A percentile compares a stretch with the other conserved stretches of the same genome.
Evolutionary conservation across 2,888 invertebrate genomes (phyloP).

Genomic region (Lepidocyrtoides sp.): DNA sequence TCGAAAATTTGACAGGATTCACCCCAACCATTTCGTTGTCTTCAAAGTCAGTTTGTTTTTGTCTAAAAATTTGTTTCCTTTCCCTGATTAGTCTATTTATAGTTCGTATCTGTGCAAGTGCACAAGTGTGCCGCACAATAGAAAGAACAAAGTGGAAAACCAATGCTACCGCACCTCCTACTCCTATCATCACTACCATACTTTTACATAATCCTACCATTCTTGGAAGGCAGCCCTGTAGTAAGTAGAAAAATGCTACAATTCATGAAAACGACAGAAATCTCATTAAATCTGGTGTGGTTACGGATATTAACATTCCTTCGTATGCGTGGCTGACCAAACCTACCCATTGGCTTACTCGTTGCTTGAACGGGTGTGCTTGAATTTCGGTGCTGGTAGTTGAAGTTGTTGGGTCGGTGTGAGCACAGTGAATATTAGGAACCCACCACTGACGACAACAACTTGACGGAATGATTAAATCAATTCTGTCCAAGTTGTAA

Average conservation of each 20-base stretch:
- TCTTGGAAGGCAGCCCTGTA: constrained; percentile 70
- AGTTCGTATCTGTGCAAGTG: constrained; percentile 30
- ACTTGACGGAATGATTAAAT: constrained; percentile 67
- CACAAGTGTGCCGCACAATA: constrained; percentile 26
- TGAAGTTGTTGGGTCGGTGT: constrained; percentile 53
- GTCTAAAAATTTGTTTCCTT: constrained; percentile 49
- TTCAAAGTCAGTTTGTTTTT: constrained; percentile 32
- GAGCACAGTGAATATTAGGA: constrained; percentile 73
- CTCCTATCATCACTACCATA: constrained; percentile 60
- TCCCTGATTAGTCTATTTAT: constrained; percentile 56
- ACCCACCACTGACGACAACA: constrained; percentile 80
- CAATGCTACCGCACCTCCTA: constrained; percentile 47
- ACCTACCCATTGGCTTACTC: constrained; percentile 73
- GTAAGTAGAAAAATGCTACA: background rate
- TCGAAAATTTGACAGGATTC: constrained; percentile 11
- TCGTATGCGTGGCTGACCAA: background rate
- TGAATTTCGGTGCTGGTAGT: too few species aligned
- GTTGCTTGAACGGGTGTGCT: constrained; percentile 66
- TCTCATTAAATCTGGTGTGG: background rate
- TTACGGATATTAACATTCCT: background rate
- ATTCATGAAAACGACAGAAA: background rate
- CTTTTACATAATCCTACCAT: constrained; percentile 56
- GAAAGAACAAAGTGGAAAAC: constrained; percentile 48
- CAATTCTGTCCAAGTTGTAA: constrained; percentile 53
- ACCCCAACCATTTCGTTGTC: constrained; percentile 18